Conservation (phyloP, 2,888 invertebrate species). For the Platypus cylindrus region DNA sequence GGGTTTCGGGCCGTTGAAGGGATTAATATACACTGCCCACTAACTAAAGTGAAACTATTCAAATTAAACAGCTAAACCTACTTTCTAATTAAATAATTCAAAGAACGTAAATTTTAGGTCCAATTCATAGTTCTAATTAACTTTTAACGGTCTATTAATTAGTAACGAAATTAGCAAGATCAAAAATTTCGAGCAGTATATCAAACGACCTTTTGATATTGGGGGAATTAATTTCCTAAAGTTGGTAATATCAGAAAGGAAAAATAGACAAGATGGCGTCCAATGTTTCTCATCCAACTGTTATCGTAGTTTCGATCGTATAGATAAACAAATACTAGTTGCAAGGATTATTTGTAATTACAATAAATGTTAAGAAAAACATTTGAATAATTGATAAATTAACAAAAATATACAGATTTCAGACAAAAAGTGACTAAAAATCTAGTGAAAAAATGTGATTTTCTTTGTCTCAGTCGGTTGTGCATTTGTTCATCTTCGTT, state of each 20-base stretch:
- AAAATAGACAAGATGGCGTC: constrained; percentile 31
- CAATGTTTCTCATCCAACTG: constrained; percentile 25
- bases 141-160: too few relatives aligned
- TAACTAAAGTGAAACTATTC: too few relatives aligned
- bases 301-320: constrained; percentile 22
- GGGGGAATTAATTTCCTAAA: constrained; percentile 5
- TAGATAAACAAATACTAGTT: constrained; percentile 24
- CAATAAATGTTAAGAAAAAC: constrained; percentile 20
- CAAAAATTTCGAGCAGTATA: constrained; percentile 3
- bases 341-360: too few relatives aligned
- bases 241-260: constrained; percentile 19
- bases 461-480: constrained; percentile 33
- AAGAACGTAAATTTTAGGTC: too few relatives aligned
- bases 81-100: too few relatives aligned
- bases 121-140: too few relatives aligned
- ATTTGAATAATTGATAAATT: constrained; percentile 15
- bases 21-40: too few relatives aligned
- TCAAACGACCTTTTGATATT: constrained; percentile 4
- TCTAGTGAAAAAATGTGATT: constrained; percentile 30
- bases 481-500: constrained; percentile 27
- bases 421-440: constrained; percentile 24
- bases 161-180: too few relatives aligned
- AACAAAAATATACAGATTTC: constrained; percentile 15
- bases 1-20: too few relatives aligned
- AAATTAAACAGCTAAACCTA: too few relatives aligned